Conservation (phyloP, 2,888 invertebrate genomes). For the Omphaloscelis lunosa region DNA sequence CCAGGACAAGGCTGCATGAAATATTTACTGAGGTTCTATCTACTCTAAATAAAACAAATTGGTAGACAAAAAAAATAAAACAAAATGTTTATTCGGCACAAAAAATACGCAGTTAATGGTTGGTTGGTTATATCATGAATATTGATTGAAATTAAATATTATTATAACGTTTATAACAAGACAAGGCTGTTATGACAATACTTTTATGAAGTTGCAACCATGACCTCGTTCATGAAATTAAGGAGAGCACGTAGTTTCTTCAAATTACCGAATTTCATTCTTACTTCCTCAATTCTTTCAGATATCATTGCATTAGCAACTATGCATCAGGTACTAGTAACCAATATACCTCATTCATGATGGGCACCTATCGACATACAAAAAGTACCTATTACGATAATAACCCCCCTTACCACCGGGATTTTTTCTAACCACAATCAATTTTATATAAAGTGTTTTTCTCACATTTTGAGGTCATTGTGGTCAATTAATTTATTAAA, state of each 20-base stretch:
- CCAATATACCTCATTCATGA: neutral
- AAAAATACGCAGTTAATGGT: too few species aligned
- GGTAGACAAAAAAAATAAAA: too few species aligned
- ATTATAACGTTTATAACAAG: neutral
- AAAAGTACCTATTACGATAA: neutral
- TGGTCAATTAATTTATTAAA: constrained; percentile 19
- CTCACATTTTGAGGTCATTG: constrained; percentile 12
- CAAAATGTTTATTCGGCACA: too few species aligned
- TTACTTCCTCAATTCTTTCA: neutral
- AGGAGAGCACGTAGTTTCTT: neutral
- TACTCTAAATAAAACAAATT: neutral
- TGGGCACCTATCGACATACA: neutral
- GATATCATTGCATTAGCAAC: neutral
- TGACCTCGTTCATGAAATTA: neutral
- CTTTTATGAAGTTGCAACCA: neutral
- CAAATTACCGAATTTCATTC: too few species aligned
- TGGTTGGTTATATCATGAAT: too few species aligned
- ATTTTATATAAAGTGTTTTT: constrained; percentile 3
- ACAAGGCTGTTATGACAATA: neutral
- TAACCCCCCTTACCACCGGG: neutral
- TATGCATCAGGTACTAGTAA: neutral
- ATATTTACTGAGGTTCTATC: neutral
- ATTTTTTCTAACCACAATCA: constrained; percentile 7
- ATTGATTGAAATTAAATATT: too few species aligned
- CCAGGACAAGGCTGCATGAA: neutral